Conservation (phyloP, 1,140 invertebrate species). For the Drosophila dunni region DNA sequence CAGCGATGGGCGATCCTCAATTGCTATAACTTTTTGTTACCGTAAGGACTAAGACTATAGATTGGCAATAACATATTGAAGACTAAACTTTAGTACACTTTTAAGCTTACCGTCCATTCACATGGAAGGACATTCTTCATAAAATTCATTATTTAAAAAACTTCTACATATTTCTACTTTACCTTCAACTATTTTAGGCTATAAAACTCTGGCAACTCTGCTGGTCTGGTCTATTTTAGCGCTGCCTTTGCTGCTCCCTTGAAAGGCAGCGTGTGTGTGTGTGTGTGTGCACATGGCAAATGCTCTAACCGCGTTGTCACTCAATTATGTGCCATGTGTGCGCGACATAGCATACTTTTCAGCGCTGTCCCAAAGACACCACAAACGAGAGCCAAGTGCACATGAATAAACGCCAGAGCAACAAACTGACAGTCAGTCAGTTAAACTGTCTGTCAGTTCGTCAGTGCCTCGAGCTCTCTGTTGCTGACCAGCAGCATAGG, state of each 20-base stretch:
- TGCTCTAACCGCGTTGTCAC: conserved; percentile 76
- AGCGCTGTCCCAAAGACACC: conserved; percentile 53
- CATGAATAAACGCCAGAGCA: conserved; percentile 1
- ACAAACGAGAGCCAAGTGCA: background rate
- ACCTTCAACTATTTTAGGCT: background rate
- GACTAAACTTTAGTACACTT: too few species aligned
- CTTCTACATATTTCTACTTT: too few species aligned
- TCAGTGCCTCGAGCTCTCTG: background rate
- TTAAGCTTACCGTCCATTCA: too few species aligned
- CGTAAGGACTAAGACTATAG: too few species aligned
- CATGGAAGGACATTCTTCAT: too few species aligned
- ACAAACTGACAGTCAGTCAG: background rate
- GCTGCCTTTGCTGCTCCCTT: background rate
- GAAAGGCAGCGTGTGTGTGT: background rate
- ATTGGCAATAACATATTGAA: too few species aligned
- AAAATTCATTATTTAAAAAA: too few species aligned
- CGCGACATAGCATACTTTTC: conserved; percentile 72
- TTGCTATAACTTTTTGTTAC: too few species aligned
- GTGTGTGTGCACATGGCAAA: conserved; percentile 69
- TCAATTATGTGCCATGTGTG: conserved; percentile 79
- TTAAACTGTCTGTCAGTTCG: background rate
- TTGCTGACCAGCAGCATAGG: background rate
- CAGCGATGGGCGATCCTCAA: too few species aligned
- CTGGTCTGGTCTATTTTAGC: background rate
- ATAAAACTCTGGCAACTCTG: background rate